phyloP scores from a whole-genome alignment of 2,113 vertebrate genomes.

The Bos javanicus region DNA sequence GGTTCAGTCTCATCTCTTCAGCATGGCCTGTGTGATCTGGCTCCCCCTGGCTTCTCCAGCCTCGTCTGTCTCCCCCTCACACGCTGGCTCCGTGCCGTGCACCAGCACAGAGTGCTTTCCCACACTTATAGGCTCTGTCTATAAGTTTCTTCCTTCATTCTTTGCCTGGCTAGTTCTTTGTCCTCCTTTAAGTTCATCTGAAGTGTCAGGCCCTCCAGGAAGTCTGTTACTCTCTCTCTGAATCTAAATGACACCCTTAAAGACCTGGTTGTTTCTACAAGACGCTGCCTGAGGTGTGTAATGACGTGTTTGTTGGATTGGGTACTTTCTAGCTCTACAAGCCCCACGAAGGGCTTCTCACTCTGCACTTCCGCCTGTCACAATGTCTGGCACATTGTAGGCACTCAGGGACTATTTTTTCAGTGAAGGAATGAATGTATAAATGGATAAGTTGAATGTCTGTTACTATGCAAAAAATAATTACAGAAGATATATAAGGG shows the following conservation, averaged over 20 bases:
- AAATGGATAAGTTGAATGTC: neutral
- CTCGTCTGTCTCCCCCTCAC: neutral
- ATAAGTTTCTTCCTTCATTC: neutral
- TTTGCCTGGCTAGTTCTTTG: too few relatives aligned
- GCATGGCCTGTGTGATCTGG: neutral
- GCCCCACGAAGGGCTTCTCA: neutral
- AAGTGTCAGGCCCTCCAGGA: neutral
- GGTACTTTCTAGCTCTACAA: neutral
- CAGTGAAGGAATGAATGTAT: neutral
- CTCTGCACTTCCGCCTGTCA: neutral
- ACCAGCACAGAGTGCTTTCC: neutral
- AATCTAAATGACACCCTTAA: neutral
- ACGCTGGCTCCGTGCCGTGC: neutral
- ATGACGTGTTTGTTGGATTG: fast-evolving
- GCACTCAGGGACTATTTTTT: neutral
- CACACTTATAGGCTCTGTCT: neutral
- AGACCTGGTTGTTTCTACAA: neutral
- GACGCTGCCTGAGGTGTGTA: neutral
- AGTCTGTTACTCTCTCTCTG: too few relatives aligned
- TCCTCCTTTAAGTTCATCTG: neutral
- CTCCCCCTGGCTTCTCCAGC: neutral
- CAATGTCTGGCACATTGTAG: neutral
- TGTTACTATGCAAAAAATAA: neutral
- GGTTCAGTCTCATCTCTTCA: neutral
- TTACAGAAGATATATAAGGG: neutral